Evolutionary conservation across 2,113 vertebrate species (phyloP).

Genomic region (Paratilapia polleni): DNA sequence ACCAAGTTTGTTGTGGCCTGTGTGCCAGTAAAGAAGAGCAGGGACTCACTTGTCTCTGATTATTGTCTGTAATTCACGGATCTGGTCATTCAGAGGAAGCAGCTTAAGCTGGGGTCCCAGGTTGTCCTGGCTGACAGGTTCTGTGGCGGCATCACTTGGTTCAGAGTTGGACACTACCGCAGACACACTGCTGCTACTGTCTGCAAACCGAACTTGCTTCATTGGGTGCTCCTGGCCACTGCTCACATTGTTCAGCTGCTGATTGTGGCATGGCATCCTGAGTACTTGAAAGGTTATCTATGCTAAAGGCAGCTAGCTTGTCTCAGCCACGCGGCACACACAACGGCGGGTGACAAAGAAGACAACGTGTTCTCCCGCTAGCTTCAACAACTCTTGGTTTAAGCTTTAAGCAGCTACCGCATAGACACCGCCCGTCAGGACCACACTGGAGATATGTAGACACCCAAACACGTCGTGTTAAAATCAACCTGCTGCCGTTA

Average conservation of each 20-base stretch:
- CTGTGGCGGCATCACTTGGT: constrained; percentile 47
- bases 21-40: neutral
- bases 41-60: constrained; percentile 90
- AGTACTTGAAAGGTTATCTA: neutral
- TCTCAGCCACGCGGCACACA: neutral
- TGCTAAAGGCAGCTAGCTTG: constrained; percentile 5
- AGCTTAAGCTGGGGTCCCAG: constrained; percentile 87
- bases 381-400: constrained; percentile 12
- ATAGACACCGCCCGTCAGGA: accelerated
- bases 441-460: neutral
- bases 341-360: constrained; percentile 34
- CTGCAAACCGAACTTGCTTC: constrained; percentile 84
- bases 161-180: constrained; percentile 52
- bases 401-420: neutral
- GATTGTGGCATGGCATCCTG: constrained; percentile 86
- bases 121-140: constrained; percentile 40
- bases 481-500: neutral
- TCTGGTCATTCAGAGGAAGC: constrained; percentile 93
- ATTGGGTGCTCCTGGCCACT: constrained; percentile 72
- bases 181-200: constrained; percentile 56
- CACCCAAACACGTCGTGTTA: neutral
- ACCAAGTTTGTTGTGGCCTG: neutral
- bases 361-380: constrained; percentile 58
- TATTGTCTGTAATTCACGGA: constrained; percentile 92
- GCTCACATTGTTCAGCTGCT: constrained; percentile 77